These are phyloP conservation scores for Sphenopsis melanotis DNA, from an alignment of 2,797 vertebrate genomes.

Conservation along the genomic window DNA sequence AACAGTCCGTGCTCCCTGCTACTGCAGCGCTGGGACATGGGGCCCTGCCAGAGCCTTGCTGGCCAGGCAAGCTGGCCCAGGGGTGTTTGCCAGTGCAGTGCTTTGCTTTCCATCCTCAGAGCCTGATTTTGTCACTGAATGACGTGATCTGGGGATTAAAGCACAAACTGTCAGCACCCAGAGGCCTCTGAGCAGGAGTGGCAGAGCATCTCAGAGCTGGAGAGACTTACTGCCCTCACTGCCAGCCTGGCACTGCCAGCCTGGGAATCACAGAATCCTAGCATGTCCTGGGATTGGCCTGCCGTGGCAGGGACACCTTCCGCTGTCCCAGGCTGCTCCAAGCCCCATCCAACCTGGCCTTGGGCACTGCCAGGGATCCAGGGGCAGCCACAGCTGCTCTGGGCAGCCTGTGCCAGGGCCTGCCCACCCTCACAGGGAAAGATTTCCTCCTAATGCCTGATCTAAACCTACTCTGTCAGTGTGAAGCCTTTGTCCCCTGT, in stretches of 20 bases:
- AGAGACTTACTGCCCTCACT: rapidly evolving
- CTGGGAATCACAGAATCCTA: not conserved
- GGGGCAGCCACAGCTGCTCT: not conserved
- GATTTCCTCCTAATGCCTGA: not conserved
- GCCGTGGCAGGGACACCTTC: not conserved
- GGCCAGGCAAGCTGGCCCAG: not conserved
- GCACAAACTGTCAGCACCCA: not conserved
- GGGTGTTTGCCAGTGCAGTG: rapidly evolving
- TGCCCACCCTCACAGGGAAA: not conserved
- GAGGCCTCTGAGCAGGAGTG: not conserved
- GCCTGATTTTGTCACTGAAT: not conserved
- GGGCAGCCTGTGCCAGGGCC: not conserved
- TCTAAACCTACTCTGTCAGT: not conserved
- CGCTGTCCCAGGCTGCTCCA: not conserved
- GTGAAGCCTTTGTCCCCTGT: not conserved
- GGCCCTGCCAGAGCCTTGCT: not conserved
- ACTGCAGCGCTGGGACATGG: rapidly evolving
- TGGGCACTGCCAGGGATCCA: not conserved
- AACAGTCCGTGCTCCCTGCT: not conserved
- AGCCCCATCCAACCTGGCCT: not conserved
- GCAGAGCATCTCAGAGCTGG: rapidly evolving
- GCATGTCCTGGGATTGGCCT: not conserved
- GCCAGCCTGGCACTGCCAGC: not conserved
- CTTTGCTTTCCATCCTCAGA: rapidly evolving
- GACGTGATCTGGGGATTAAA: not conserved